Conservation (phyloP, 2,113 vertebrate species). For the Poicephalus gulielmi region DNA sequence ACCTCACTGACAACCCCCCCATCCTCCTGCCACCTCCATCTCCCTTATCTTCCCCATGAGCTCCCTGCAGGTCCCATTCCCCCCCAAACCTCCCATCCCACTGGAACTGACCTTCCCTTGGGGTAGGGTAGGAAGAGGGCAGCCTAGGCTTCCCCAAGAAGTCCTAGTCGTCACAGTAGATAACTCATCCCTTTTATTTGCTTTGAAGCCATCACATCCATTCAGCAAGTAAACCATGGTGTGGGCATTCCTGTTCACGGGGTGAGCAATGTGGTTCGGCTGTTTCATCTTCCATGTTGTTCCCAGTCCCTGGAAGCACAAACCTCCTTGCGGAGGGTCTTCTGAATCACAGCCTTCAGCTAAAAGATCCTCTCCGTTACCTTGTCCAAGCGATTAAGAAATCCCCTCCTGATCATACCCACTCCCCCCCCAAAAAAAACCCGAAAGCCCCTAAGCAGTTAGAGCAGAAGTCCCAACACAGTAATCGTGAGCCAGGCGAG, state of each 20-base stretch:
- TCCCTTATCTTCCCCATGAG: not conserved
- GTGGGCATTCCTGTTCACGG: not conserved
- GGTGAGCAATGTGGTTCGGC: rapidly evolving
- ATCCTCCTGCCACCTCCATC: not conserved
- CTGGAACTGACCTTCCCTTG: not conserved
- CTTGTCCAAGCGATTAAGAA: not conserved
- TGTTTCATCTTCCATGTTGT: not conserved
- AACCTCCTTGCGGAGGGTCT: not conserved
- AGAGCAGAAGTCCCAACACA: not conserved
- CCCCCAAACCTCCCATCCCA: not conserved
- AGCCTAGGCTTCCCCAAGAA: not conserved
- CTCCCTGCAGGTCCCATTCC: rapidly evolving
- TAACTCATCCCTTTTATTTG: conserved; percentile 30
- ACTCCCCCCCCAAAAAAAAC: not conserved
- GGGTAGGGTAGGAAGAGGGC: not conserved
- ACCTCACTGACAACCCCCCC: rapidly evolving
- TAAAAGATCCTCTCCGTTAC: not conserved
- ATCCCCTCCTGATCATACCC: not conserved
- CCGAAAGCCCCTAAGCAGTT: not conserved
- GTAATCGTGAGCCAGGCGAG: rapidly evolving
- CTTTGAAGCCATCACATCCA: not conserved
- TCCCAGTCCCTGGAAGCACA: not conserved
- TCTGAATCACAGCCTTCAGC: not conserved
- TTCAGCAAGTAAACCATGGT: not conserved
- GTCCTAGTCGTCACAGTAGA: not conserved